A percentile compares a stretch with the other conserved stretches of the same genome.
These are phyloP conservation scores for Chrysochloris asiatica DNA, from an alignment of 2,113 vertebrate genomes.

Conservation along the genomic window DNA sequence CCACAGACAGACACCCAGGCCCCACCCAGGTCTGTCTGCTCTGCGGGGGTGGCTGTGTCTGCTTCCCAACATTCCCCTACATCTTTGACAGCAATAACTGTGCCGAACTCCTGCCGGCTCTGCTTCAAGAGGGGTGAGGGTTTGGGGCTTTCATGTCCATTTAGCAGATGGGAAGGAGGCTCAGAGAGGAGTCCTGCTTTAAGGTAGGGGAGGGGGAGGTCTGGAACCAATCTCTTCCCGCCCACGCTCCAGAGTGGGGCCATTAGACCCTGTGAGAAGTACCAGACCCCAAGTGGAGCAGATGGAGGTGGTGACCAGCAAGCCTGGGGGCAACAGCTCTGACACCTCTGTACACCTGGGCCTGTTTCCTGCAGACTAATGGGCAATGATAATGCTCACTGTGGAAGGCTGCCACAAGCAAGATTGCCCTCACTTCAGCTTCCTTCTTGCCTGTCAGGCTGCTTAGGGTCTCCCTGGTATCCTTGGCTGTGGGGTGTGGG, in stretches of 20 bases:
- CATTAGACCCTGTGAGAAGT: neutral
- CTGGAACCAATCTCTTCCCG: neutral
- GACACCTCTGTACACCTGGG: neutral
- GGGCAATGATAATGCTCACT: accelerated
- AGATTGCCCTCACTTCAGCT: neutral
- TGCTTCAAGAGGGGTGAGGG: accelerated
- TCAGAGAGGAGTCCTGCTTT: accelerated
- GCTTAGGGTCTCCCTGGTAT: neutral
- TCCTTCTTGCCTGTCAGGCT: too few species aligned
- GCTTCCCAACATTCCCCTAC: neutral
- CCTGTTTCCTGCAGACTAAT: neutral
- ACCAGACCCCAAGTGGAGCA: neutral
- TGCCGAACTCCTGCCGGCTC: neutral
- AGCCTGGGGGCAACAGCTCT: neutral
- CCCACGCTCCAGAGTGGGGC: accelerated
- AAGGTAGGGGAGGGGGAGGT: accelerated
- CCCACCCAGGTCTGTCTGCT: neutral
- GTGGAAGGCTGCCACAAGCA: neutral
- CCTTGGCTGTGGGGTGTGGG: too few species aligned
- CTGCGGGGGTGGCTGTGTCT: neutral
- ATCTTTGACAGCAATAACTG: neutral
- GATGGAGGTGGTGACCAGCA: neutral
- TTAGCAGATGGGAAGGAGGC: neutral
- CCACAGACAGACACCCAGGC: neutral
- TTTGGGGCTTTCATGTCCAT: accelerated